Percentiles rank a stretch among this genome's conserved stretches.
Evolutionary conservation across 2,797 vertebrate species (phyloP).

Genomic region (Bovichtus diacanthus): DNA sequence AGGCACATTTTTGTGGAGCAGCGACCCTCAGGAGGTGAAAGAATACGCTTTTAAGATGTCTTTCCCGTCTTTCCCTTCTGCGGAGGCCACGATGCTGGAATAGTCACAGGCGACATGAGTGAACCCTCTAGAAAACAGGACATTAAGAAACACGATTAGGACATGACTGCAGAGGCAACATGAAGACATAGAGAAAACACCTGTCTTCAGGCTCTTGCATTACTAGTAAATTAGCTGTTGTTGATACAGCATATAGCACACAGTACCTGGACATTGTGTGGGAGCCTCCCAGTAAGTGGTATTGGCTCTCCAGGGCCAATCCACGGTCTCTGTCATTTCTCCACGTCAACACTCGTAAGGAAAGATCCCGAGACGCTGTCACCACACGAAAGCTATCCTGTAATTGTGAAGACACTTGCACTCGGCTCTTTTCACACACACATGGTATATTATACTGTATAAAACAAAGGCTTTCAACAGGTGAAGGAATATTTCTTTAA

Average conservation of each 20-base stretch:
- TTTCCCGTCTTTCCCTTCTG: constrained; percentile 79
- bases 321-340: constrained; percentile 73
- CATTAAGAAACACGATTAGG: constrained; percentile 6
- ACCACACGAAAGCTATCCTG: constrained; percentile 85
- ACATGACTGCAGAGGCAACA: not conserved
- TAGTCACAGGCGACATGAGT: constrained; percentile 83
- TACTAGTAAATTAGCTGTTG: not conserved
- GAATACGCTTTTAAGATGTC: constrained; percentile 84
- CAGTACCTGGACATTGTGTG: constrained; percentile 84
- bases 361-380: constrained; percentile 86
- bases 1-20: not conserved
- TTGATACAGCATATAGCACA: not conserved
- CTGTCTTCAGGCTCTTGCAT: not conserved
- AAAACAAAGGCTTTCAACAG: not conserved
- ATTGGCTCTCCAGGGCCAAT: constrained; percentile 80
- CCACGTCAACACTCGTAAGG: constrained; percentile 81
- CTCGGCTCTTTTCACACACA: not conserved
- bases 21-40: constrained; percentile 76
- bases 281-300: constrained; percentile 84
- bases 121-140: constrained; percentile 78
- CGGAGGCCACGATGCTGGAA: constrained; percentile 83
- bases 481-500: not conserved
- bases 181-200: not conserved
- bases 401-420: constrained; percentile 2
- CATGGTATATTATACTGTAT: not conserved